Conservation (phyloP, 2,113 vertebrate species). For the Epinephelus cyanopodus region DNA sequence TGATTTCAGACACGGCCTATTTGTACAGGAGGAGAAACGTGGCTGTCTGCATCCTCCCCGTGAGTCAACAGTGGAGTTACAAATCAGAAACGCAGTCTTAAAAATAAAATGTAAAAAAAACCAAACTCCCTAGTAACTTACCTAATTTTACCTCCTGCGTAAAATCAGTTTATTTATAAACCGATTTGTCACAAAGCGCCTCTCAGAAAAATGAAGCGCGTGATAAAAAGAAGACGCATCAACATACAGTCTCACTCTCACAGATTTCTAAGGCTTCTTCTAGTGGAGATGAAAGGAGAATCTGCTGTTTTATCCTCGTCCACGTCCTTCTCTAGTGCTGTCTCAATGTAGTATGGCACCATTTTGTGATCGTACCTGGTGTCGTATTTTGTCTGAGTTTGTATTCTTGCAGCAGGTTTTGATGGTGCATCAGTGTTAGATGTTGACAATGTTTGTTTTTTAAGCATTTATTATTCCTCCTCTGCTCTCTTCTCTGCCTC, state of each 20-base stretch:
- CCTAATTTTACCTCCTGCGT: neutral
- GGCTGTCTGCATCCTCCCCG: neutral
- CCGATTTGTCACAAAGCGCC: conserved; percentile 2
- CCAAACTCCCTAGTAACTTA: neutral
- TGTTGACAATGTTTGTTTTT: neutral
- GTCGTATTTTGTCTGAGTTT: conserved; percentile 2
- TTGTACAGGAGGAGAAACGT: too few relatives aligned
- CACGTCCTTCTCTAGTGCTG: conserved; percentile 11
- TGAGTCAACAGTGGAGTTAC: neutral
- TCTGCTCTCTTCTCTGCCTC: neutral
- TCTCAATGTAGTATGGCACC: neutral
- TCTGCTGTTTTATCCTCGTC: conserved; percentile 20
- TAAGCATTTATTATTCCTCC: neutral
- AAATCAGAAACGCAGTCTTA: neutral
- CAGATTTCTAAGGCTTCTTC: conserved; percentile 35
- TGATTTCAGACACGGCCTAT: neutral
- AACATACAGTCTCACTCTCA: conserved; percentile 3
- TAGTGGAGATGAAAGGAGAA: conserved; percentile 48
- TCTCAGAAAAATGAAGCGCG: neutral
- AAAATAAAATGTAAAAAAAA: neutral
- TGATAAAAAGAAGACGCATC: conserved; percentile 16
- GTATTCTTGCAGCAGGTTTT: neutral
- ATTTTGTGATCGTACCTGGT: neutral
- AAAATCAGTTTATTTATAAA: conserved; percentile 3
- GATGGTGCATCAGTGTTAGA: neutral